Evolutionary conservation across 2,113 vertebrate species (phyloP).

Genomic region (Stigmatopora nigra): DNA sequence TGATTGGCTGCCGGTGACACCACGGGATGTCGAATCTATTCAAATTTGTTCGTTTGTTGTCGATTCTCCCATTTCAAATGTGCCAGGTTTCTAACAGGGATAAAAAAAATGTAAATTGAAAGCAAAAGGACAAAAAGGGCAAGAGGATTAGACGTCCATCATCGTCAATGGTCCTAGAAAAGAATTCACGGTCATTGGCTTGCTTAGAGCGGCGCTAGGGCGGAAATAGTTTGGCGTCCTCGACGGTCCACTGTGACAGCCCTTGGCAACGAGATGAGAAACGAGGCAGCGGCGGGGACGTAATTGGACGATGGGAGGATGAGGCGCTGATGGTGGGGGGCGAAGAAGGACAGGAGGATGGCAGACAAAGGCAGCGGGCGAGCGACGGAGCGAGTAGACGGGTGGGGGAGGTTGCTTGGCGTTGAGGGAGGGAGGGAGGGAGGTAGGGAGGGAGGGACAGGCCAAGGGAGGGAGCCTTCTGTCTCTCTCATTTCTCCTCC

Average conservation of each 20-base stretch:
- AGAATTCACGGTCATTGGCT: not conserved
- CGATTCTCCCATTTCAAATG: no score
- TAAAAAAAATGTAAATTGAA: no score
- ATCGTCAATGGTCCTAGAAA: no score
- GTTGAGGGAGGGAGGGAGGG: not conserved
- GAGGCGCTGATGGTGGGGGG: not conserved
- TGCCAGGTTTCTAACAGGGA: no score
- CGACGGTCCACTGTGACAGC: not conserved
- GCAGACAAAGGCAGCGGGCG: slow-evolving; percentile 1
- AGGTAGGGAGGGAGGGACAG: not conserved
- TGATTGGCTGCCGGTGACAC: not conserved
- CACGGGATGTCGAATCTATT: no score
- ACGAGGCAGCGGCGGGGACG: not conserved
- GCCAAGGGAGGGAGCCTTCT: not conserved
- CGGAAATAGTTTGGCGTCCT: not conserved
- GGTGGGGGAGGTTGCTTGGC: not conserved
- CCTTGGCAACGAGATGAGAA: slow-evolving; percentile 1
- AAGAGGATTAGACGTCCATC: no score
- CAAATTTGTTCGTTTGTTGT: no score
- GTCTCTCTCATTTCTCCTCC: not conserved
- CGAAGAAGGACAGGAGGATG: not conserved
- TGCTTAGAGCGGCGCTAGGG: not conserved
- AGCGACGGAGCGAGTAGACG: not conserved
- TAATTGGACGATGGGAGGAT: slow-evolving; percentile 1
- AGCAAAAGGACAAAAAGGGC: no score